Percentiles rank a stretch among this genome's conserved stretches.
Evolutionary conservation across 2,888 invertebrate genomes (phyloP).

Genomic region (Amphipoea lucens): DNA sequence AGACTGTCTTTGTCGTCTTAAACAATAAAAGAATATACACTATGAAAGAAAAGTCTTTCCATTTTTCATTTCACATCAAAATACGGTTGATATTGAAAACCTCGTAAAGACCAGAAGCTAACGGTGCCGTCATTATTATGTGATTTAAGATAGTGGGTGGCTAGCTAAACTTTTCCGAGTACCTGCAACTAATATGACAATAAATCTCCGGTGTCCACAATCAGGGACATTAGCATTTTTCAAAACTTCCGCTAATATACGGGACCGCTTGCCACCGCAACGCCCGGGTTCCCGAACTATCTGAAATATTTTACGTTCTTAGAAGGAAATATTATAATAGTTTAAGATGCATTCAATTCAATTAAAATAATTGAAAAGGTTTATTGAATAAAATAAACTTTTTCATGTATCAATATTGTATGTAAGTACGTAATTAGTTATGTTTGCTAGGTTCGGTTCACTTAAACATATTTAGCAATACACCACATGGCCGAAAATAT

Average conservation of each 20-base stretch:
- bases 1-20: not conserved
- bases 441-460: not conserved
- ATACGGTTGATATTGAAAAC: conserved; percentile 13
- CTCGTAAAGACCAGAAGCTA: conserved; percentile 1
- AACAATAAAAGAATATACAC: not conserved
- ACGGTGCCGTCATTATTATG: conserved; percentile 16
- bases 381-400: not conserved
- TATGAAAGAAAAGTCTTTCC: not conserved
- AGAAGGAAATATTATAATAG: not conserved
- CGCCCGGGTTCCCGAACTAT: not conserved
- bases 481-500: not conserved
- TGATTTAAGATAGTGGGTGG: conserved; percentile 37
- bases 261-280: conserved; percentile 59
- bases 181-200: conserved; percentile 57
- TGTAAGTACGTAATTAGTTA: not conserved
- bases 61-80: not conserved
- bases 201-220: conserved; percentile 63
- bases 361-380: not conserved
- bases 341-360: not conserved
- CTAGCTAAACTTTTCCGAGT: conserved; percentile 25
- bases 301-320: conserved; percentile 31
- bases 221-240: conserved; percentile 70
- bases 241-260: conserved; percentile 67
- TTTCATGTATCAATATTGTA: not conserved
- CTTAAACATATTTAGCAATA: not conserved